phyloP scores from a whole-genome alignment of 1,140 invertebrate genomes.

The Brachystomella parvula region DNA sequence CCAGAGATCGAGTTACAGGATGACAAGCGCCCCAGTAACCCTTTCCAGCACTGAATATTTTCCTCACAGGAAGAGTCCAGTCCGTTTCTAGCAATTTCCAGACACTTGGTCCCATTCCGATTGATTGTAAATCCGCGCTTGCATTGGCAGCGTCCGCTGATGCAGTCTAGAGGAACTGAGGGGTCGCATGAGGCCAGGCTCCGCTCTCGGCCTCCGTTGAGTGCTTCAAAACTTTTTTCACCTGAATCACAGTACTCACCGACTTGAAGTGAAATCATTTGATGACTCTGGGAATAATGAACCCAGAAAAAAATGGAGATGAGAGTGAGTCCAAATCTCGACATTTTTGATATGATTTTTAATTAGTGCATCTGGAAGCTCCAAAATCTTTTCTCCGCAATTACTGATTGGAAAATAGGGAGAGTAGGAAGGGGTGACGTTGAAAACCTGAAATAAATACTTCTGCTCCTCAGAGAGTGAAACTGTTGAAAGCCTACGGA shows the following conservation, averaged over 20 bases:
- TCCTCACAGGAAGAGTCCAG: conserved; percentile 34
- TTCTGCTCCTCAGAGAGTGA: background rate
- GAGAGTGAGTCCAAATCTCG: background rate
- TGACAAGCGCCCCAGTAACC: conserved; percentile 30
- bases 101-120: conserved; percentile 34
- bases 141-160: conserved; percentile 30
- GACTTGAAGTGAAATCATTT: background rate
- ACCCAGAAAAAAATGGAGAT: background rate
- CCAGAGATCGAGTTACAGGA: conserved; percentile 20
- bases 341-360: no score
- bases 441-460: background rate
- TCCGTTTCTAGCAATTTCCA: conserved; percentile 36
- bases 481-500: background rate
- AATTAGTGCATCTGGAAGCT: no score
- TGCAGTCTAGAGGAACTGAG: conserved; percentile 22
- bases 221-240: background rate
- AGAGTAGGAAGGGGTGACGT: background rate
- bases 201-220: background rate
- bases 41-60: conserved; percentile 35
- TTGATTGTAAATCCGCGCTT: conserved; percentile 33
- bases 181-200: conserved; percentile 19
- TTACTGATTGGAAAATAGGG: background rate
- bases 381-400: background rate
- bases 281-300: background rate
- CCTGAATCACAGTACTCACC: background rate